Percentiles rank a stretch among this genome's conserved stretches.
phyloP scores from a whole-genome alignment of 2,797 vertebrate species.

The Gymnodraco acuticeps region DNA sequence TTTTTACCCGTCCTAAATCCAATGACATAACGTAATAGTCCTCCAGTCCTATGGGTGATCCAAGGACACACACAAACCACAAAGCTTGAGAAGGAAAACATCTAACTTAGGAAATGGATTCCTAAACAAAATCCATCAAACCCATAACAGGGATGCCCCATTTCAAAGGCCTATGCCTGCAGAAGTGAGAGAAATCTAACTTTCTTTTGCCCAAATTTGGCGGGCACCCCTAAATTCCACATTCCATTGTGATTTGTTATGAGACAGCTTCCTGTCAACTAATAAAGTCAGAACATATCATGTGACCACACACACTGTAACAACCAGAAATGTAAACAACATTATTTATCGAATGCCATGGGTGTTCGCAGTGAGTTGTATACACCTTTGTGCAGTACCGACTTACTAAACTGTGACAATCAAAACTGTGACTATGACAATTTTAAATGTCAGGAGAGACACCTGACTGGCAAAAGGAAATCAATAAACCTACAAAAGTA shows the following conservation, averaged over 20 bases:
- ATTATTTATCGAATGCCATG: no score
- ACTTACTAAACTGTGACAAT: no score
- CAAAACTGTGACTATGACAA: no score
- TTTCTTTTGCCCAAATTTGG: not conserved
- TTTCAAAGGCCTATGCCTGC: not conserved
- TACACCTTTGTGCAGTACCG: no score
- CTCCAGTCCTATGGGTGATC: not conserved
- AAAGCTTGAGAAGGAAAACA: not conserved
- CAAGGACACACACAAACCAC: not conserved
- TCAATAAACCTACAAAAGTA: no score
- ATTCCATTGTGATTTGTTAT: not conserved
- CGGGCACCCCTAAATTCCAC: not conserved
- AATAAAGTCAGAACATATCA: not conserved
- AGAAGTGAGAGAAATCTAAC: not conserved
- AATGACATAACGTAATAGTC: not conserved
- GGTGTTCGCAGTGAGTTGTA: no score
- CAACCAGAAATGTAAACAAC: no score
- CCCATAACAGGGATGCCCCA: not conserved
- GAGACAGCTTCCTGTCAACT: not conserved
- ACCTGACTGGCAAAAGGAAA: no score
- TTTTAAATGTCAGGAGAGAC: no score
- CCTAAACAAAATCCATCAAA: not conserved
- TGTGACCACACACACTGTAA: no score
- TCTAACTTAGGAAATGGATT: not conserved
- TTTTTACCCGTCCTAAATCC: not conserved